Base-by-base conservation (phyloP, 2,888 invertebrate species). In the Palloptera scutellata region DNA sequence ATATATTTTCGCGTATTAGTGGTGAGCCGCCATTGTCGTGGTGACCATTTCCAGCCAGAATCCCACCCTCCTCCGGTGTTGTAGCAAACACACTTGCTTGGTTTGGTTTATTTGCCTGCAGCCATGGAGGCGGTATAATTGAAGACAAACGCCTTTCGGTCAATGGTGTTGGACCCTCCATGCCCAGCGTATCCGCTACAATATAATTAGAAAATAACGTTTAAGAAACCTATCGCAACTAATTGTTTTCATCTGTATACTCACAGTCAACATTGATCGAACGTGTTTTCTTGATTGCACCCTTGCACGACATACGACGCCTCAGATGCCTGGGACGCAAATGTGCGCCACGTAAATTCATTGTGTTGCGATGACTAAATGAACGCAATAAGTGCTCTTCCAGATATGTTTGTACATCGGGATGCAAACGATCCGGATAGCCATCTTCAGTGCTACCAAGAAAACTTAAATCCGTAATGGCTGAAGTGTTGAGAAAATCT, bases 401-500 rank as follows among this genome's bases (percentile, higher is more conserved):
- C 65, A 96, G 85, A 85, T 96, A 96, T 75, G 91, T 91, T 79
- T 94, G 93, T 5, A 96, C 95, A 87, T 93, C 91, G 0, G 91
- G 91, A 82, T 93, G 88, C 88, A 90, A 85, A 88, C 92, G 91
- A 79, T 94, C 95, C 11, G 96, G 96, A 82, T 93, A 90, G 40
- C 96, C 96, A 74, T 95, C 95, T 84, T 97, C 96, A 73, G 95
- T 92, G 79, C 95, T 95, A 20, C 95, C 95, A 75, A 98, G 87
- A 82, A 98, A 98, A 84, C 97, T 97, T 75, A 99, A 87, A 85
- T 98, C 97, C 1, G 97, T 97, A 58, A 99, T 94, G 72, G 98
- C 98, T 1, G 98, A 98, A 0, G 99, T 99, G 78, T 93, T 97
- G 67, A 98, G 86, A 84, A 99, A 99, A 75, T 98, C 98, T 72